A percentile compares a stretch with the other conserved stretches of the same genome.
Evolutionary conservation across 2,888 invertebrate genomes (phyloP).

Genomic region (Rotaria socialis): DNA sequence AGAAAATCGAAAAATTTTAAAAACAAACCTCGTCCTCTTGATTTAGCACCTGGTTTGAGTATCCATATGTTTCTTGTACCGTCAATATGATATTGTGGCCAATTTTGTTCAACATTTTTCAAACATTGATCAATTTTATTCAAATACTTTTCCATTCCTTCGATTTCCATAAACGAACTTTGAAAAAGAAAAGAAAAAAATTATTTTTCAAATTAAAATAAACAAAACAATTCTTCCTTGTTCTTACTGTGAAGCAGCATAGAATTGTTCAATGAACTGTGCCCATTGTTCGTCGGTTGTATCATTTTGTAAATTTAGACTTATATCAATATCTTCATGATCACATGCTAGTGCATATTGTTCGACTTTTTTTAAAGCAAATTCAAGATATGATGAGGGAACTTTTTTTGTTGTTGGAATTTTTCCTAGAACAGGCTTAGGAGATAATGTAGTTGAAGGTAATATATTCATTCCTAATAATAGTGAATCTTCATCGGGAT

Average conservation of each 20-base stretch:
- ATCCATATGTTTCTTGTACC: slow-evolving; percentile 87
- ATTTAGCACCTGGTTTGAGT: slow-evolving; percentile 86
- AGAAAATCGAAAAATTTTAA: too few relatives aligned
- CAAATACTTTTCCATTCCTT: slow-evolving; percentile 29
- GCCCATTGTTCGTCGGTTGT: slow-evolving; percentile 43
- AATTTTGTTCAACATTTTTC: slow-evolving; percentile 53
- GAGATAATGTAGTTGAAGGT: background rate
- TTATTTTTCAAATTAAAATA: background rate
- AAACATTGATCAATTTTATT: slow-evolving; percentile 14
- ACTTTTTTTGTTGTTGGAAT: slow-evolving; percentile 54
- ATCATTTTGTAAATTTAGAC: background rate
- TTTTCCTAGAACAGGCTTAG: background rate
- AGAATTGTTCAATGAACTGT: slow-evolving; percentile 40
- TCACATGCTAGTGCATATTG: slow-evolving; percentile 67
- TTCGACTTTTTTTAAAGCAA: slow-evolving; percentile 71
- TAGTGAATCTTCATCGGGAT: slow-evolving; percentile 24
- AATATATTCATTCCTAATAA: background rate
- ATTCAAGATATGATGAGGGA: slow-evolving; percentile 73
- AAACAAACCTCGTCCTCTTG: slow-evolving; percentile 70
- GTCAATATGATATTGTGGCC: slow-evolving; percentile 73
- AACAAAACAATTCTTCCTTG: background rate
- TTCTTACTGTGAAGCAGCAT: slow-evolving; percentile 46
- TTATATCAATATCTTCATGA: slow-evolving; percentile 69
- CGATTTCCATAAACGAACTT: slow-evolving; percentile 39
- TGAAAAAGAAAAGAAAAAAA: background rate